Evolutionary conservation across 2,797 vertebrate genomes (phyloP).

Genomic region (Poeciliopsis paucimaculata): DNA sequence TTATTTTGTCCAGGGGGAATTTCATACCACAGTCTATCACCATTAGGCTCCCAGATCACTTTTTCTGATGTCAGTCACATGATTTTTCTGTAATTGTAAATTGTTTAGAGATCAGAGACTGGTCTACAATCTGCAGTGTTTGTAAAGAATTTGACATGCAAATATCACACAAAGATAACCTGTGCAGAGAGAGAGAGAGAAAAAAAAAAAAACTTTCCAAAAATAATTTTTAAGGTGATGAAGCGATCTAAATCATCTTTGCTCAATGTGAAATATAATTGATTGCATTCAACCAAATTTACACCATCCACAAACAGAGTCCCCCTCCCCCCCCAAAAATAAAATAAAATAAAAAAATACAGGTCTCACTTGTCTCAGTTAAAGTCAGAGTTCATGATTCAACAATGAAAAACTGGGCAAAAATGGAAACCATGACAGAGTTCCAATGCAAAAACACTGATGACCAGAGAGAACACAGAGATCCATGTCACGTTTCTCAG

Average conservation of each 20-base stretch:
- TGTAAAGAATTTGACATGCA: neutral
- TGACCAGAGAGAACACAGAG: neutral
- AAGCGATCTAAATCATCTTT: neutral
- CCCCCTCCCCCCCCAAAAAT: no score
- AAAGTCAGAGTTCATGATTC: neutral
- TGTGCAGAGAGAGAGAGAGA: neutral
- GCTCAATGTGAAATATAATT: neutral
- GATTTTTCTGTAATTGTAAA: neutral
- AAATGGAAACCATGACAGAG: neutral
- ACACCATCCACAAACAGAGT: neutral
- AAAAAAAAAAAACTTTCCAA: neutral
- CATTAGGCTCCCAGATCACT: neutral
- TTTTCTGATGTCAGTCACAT: neutral
- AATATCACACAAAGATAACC: neutral
- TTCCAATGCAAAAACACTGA: neutral
- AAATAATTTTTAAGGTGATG: neutral
- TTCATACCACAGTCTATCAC: slow-evolving; percentile 44
- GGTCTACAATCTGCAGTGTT: neutral
- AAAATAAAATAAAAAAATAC: neutral
- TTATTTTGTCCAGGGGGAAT: slow-evolving; percentile 60
- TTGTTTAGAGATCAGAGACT: neutral
- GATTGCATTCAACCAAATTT: neutral
- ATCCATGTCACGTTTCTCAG: neutral
- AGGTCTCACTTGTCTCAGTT: neutral
- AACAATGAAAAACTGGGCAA: neutral